Evolutionary conservation across 2,113 vertebrate genomes (phyloP).

Genomic region (Plecotus auritus): DNA sequence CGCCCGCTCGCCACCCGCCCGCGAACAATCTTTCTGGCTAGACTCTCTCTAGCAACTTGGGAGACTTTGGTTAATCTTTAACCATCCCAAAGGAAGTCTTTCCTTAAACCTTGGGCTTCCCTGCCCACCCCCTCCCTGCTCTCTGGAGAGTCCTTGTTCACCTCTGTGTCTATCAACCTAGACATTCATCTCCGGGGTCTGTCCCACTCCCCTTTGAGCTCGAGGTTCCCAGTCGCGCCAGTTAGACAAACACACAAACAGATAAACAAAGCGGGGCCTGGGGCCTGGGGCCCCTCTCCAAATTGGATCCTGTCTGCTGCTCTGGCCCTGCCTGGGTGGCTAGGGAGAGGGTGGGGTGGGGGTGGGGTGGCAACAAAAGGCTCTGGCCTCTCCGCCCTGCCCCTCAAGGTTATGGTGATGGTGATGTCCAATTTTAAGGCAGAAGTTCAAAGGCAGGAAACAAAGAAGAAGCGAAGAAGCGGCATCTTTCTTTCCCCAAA

Average conservation of each 20-base stretch:
- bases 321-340: slow-evolving; percentile 64
- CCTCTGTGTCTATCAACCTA: slow-evolving; percentile 36
- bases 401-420: slow-evolving; percentile 84
- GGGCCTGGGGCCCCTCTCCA: not conserved
- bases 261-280: slow-evolving; percentile 37
- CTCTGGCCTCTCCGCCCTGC: slow-evolving; percentile 76
- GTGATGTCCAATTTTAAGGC: slow-evolving; percentile 84
- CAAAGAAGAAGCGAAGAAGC: slow-evolving; percentile 69
- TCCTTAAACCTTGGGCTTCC: slow-evolving; percentile 70
- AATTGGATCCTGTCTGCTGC: slow-evolving; percentile 47
- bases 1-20: slow-evolving; percentile 85
- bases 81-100: slow-evolving; percentile 81
- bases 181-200: slow-evolving; percentile 55
- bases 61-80: slow-evolving; percentile 84
- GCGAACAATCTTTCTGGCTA: slow-evolving; percentile 83
- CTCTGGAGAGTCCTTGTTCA: slow-evolving; percentile 43
- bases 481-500: slow-evolving; percentile 69
- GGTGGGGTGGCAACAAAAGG: slow-evolving; percentile 75
- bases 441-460: slow-evolving; percentile 89
- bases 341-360: slow-evolving; percentile 33
- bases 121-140: not conserved
- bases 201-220: slow-evolving; percentile 60
- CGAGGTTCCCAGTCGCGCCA: slow-evolving; percentile 46
- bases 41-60: slow-evolving; percentile 81
- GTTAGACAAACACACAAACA: slow-evolving; percentile 78